Evolutionary conservation across 1,140 invertebrate species (phyloP).

Genomic region (Plectrocnemia conspersa): DNA sequence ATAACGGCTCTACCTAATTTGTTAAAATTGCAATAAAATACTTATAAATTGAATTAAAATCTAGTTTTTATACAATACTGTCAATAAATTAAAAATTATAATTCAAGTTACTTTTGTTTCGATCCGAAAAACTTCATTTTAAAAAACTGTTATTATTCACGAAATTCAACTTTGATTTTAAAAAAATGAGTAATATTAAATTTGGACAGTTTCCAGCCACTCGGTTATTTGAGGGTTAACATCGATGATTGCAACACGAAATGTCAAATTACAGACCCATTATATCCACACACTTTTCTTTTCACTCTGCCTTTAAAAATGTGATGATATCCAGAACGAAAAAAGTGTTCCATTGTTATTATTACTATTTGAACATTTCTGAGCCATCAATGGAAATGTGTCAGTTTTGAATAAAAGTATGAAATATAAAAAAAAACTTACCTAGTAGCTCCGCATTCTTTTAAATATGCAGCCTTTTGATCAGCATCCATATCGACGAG

Average conservation of each 20-base stretch:
- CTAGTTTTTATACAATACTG: too few species aligned
- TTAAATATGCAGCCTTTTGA: constrained; percentile 69
- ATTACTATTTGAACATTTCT: neutral
- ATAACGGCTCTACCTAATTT: too few species aligned
- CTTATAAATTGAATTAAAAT: too few species aligned
- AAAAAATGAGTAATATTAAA: too few species aligned
- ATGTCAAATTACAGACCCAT: constrained; percentile 27
- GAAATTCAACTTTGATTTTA: too few species aligned
- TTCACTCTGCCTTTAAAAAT: constrained; percentile 9
- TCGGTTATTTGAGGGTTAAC: constrained; percentile 7
- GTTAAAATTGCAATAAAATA: too few species aligned
- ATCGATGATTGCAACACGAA: constrained; percentile 11
- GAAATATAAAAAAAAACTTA: constrained; percentile 42
- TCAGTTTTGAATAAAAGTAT: too few species aligned
- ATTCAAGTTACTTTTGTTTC: constrained; percentile 1
- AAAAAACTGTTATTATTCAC: neutral
- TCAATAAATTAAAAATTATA: constrained; percentile 1
- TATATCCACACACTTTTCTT: constrained; percentile 18
- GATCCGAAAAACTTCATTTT: neutral
- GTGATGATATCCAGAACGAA: constrained; percentile 6
- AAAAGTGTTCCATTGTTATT: constrained; percentile 4
- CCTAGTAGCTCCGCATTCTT: constrained; percentile 78
- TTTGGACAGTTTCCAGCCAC: too few species aligned
- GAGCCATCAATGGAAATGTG: neutral
- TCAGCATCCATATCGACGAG: constrained; percentile 81